These are phyloP conservation scores for Mechanitis mazaeus DNA, from an alignment of 2,888 invertebrate genomes.

Conservation along the genomic window DNA sequence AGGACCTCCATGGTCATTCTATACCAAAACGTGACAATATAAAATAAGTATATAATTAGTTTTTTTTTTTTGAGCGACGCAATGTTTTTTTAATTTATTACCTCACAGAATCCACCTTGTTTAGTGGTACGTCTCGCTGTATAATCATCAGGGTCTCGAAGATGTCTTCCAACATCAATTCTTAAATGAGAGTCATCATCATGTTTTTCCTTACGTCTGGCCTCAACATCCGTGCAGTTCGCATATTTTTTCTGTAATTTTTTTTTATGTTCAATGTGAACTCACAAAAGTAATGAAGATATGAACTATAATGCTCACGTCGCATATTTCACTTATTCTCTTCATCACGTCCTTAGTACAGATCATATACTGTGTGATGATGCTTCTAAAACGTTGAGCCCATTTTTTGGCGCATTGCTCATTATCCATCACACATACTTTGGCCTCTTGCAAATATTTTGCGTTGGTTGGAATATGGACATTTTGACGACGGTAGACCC, in stretches of 20 bases:
- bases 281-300: background rate
- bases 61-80: background rate
- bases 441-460: slow-evolving; percentile 63
- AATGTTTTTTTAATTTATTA: slow-evolving; percentile 21
- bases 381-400: slow-evolving; percentile 59
- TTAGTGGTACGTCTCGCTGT: slow-evolving; percentile 54
- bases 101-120: slow-evolving; percentile 68
- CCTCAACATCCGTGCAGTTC: slow-evolving; percentile 65
- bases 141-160: slow-evolving; percentile 59
- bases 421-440: slow-evolving; percentile 69
- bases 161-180: slow-evolving; percentile 59
- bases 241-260: slow-evolving; percentile 60
- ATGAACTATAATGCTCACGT: slow-evolving; percentile 43
- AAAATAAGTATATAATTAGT: background rate
- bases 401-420: slow-evolving; percentile 67
- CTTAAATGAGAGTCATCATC: slow-evolving; percentile 35
- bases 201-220: slow-evolving; percentile 32
- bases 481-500: slow-evolving; percentile 57
- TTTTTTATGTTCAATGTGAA: background rate
- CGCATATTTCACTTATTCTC: slow-evolving; percentile 61
- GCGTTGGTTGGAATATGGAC: slow-evolving; percentile 53
- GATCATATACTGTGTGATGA: slow-evolving; percentile 68
- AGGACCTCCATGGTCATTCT: slow-evolving; percentile 71
- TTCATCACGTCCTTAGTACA: slow-evolving; percentile 69
- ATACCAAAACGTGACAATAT: background rate